Evolutionary conservation across 1,140 invertebrate genomes (phyloP), one percentile per base, ranked within the genome.

Genomic region (Vanessa tameamea): DNA sequence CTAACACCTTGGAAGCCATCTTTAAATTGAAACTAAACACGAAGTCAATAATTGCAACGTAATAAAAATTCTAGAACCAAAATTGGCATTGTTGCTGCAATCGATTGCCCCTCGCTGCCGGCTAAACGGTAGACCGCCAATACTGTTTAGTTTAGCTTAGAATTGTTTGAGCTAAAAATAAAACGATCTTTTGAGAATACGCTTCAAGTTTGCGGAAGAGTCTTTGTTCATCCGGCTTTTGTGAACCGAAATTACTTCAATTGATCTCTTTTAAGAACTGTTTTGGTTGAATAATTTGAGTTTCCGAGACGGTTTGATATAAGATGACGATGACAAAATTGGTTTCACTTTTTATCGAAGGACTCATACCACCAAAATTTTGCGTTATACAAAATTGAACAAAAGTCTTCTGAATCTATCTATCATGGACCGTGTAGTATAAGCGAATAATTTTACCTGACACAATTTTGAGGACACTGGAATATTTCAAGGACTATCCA

Each of bases 111-210:
- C 50, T 64, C 16, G 64, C 64, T 20, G 23, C 47, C 47, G 64
- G 64, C 63, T 37, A 71, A 63, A 66, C 73, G 63, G 63, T 43
- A 75, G 68, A 68, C 78, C 78, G 77, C n/a, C 66, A 68, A 79
- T 81, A 75, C 78, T 78, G 77, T 61, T 26, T 70, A 63, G 69
- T 78, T 81, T 79, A 81, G 81, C 77, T 82, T 74, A 81, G 79
- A 82, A 76, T 69, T 76, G 78, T 81, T 84, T 79, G 77, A 79
- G 78, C 75, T 78, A 80, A 73, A 72, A 81, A 79, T 79, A 81
- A 79, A 81, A 69, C 75, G 13, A 23, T 43, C 51, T 65, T 75
- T 74, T 31, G 55, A 47, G 47, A 61, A 77, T 51, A 48, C 69
- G 43, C 59, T 64, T 72, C 48, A 66, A 66, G 47, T 72, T 57